Percentiles rank a stretch among this genome's conserved stretches.
Evolutionary conservation across 2,797 vertebrate genomes (phyloP).

Genomic region (Hozukius guyotensis): DNA sequence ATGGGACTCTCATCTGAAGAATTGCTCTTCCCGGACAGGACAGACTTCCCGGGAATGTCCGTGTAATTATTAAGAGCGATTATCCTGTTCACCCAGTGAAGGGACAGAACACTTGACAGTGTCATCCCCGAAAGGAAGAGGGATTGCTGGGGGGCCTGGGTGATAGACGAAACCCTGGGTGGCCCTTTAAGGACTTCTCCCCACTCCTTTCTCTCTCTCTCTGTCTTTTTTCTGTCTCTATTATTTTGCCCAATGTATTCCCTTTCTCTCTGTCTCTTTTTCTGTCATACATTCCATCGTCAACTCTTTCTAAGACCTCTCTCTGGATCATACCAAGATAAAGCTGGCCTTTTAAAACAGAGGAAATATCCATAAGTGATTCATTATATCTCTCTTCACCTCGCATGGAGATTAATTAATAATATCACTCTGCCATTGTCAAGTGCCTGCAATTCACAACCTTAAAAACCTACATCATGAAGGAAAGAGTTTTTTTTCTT

Average conservation of each 20-base stretch:
- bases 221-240: conserved; percentile 56
- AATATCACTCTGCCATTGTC: conserved; percentile 73
- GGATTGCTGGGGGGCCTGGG: conserved; percentile 72
- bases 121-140: conserved; percentile 81
- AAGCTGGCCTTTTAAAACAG: conserved; percentile 62
- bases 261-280: conserved; percentile 42
- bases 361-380: conserved; percentile 77
- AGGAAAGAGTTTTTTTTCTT: conserved; percentile 53
- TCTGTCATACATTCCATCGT: conserved; percentile 59
- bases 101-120: conserved; percentile 79
- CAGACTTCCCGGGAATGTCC: conserved; percentile 77
- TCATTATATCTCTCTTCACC: conserved; percentile 75
- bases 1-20: conserved; percentile 58
- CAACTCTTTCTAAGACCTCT: conserved; percentile 47
- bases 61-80: conserved; percentile 85
- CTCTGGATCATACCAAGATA: conserved; percentile 65
- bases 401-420: conserved; percentile 81
- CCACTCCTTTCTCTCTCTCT: conserved; percentile 51
- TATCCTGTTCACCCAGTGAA: conserved; percentile 78
- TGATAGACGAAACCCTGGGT: conserved; percentile 79
- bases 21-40: conserved; percentile 62
- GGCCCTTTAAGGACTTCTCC: conserved; percentile 70
- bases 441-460: conserved; percentile 74
- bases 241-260: conserved; percentile 54
- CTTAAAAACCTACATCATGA: conserved; percentile 72